Evolutionary conservation across 2,113 vertebrate genomes (phyloP), one percentile per base, ranked within the genome.

Genomic region (Acanthisitta chloris): DNA sequence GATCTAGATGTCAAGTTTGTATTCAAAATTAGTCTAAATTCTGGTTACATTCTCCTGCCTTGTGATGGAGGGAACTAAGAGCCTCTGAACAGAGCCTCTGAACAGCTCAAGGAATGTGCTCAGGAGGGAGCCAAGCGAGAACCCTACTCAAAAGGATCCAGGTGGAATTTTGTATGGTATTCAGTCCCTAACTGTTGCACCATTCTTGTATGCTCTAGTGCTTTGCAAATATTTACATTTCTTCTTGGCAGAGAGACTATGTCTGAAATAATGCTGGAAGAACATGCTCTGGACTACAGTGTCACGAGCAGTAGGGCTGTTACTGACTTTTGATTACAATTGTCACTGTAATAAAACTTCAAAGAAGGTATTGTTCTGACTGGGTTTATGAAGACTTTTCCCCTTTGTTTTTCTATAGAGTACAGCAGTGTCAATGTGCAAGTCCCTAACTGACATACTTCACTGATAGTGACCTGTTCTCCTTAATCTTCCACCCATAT

Each of bases 191-290:
- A 79, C 57, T 59, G 36, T 93, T 87, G 81, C 69, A 55, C 73
- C 77, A 59, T 62, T 64, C 48, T 45, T 71, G 49, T 67, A 48
- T 81, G 78, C 81, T 93, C n/a, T 51, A 76, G 84, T 1, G n/a
- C 70, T 93, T 90, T 79, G 29, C 66, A 94, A 93, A 92, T 94
- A 91, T 93, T 96, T 90, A 33, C 81, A 2, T 71, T 93, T 87
- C 81, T 88, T 82, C 66, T 73, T 88, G 74, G 90, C 85, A 73
- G 85, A 12, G 6, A n/a, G 55, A 26, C 43, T 40, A 24, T 90
- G 28, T 61, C 58, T 61, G 92, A 88, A 92, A 24, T 59, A 88
- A 59, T 14, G 40, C 57, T 61, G 8, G 52, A 57, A 67, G 46
- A 81, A 11, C 46, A 14, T 2, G 0, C n/a, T 59, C 86, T 58